Evolutionary conservation across 2,797 vertebrate genomes (phyloP).

Genomic region (Nyctibius grandis): DNA sequence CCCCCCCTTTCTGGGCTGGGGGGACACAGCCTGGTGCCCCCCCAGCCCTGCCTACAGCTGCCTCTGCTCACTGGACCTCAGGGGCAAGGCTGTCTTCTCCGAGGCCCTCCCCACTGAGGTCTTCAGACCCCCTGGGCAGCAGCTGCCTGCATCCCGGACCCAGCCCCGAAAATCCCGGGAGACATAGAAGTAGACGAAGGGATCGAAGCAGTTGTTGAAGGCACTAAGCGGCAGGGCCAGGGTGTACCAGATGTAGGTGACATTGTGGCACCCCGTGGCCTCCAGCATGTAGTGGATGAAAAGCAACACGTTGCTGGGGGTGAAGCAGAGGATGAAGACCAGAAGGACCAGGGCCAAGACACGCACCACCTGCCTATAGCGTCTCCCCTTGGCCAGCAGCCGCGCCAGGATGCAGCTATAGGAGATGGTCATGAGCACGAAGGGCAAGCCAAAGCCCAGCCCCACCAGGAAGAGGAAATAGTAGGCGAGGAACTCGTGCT

Average conservation of each 20-base stretch:
- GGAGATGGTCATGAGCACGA: not conserved
- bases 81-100: not conserved
- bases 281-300: constrained; percentile 11
- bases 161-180: constrained; percentile 46
- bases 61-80: not conserved
- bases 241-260: not conserved
- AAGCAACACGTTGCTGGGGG: constrained; percentile 54
- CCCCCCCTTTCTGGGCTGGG: rapidly evolving
- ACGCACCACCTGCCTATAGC: not conserved
- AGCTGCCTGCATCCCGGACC: not conserved
- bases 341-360: constrained; percentile 49
- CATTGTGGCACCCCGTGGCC: not conserved
- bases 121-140: not conserved
- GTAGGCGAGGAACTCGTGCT: not conserved
- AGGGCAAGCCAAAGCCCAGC: constrained; percentile 55
- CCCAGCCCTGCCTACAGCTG: not conserved
- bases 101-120: not conserved
- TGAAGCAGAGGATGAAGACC: constrained; percentile 56
- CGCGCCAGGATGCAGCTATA: constrained; percentile 13
- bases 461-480: constrained; percentile 46
- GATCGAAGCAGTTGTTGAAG: constrained; percentile 58
- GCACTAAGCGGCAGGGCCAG: constrained; percentile 22
- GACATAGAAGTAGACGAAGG: constrained; percentile 45
- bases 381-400: not conserved
- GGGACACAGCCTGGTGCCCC: too few species aligned